Conservation (phyloP, 2,113 vertebrate species). For the Periophthalmus modestus region DNA sequence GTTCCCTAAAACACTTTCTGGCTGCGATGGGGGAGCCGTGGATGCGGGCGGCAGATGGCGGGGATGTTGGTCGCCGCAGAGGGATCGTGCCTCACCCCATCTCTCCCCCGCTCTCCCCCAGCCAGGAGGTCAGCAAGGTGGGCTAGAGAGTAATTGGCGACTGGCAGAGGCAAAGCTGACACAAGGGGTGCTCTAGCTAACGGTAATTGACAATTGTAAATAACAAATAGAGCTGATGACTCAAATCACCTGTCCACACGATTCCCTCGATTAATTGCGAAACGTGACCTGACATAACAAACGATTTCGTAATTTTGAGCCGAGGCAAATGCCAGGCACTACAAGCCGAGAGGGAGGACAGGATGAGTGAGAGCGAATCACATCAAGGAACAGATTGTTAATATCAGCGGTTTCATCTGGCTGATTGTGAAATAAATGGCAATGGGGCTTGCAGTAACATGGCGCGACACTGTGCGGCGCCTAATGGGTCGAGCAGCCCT, state of each 20-base stretch:
- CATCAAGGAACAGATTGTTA: slow-evolving; percentile 84
- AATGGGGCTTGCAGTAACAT: slow-evolving; percentile 84
- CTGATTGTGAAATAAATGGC: slow-evolving; percentile 83
- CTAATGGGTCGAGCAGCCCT: slow-evolving; percentile 82
- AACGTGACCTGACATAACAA: slow-evolving; percentile 75
- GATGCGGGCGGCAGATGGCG: slow-evolving; percentile 75
- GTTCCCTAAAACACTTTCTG: slow-evolving; percentile 30
- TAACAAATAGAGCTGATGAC: slow-evolving; percentile 78
- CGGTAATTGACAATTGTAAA: slow-evolving; percentile 82
- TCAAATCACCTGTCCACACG: slow-evolving; percentile 74
- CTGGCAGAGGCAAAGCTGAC: slow-evolving; percentile 67
- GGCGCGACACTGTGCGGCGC: slow-evolving; percentile 64
- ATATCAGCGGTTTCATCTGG: slow-evolving; percentile 84
- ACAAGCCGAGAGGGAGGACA: slow-evolving; percentile 7
- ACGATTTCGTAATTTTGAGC: slow-evolving; percentile 51
- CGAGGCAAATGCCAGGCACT: slow-evolving; percentile 35
- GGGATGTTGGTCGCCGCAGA: slow-evolving; percentile 66
- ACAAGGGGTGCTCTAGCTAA: slow-evolving; percentile 61
- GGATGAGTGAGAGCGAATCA: slow-evolving; percentile 70
- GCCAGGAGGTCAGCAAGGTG: slow-evolving; percentile 79
- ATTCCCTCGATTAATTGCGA: slow-evolving; percentile 77
- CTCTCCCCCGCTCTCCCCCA: slow-evolving; percentile 45
- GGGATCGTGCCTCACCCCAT: slow-evolving; percentile 64
- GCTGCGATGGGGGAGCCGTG: slow-evolving; percentile 45
- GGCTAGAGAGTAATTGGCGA: slow-evolving; percentile 80